phyloP scores from a whole-genome alignment of 2,888 invertebrate species.

The Agonopterix alstromeriana region DNA sequence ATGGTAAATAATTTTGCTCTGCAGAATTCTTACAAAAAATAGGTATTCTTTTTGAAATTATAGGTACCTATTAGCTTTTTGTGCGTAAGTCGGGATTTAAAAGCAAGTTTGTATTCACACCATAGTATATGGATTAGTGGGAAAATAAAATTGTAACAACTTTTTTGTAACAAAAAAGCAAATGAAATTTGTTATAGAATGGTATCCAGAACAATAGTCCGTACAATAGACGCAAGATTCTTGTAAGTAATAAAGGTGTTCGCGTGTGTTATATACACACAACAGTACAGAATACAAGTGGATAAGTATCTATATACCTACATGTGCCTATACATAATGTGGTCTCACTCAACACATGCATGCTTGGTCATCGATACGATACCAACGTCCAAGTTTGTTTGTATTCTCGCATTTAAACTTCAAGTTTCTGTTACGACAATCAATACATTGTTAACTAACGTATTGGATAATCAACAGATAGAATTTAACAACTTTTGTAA shows the following conservation, averaged over 20 bases:
- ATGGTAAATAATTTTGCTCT: no score
- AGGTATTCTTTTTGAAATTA: no score
- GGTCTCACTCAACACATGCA: conserved; percentile 28
- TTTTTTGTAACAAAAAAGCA: no score
- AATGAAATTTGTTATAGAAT: neutral
- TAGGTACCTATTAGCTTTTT: no score
- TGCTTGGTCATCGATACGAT: conserved; percentile 24
- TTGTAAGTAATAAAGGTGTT: conserved; percentile 18
- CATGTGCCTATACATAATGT: conserved; percentile 15
- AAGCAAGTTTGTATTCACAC: no score
- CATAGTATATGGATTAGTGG: no score
- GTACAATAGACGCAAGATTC: conserved; percentile 10
- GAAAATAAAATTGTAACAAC: no score
- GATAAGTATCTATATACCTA: conserved; percentile 17
- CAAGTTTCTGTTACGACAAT: conserved; percentile 14
- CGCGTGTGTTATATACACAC: conserved; percentile 16
- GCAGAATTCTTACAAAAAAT: no score
- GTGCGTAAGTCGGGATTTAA: no score
- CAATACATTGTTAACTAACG: conserved; percentile 6
- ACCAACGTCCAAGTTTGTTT: conserved; percentile 25
- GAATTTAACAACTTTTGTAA: neutral
- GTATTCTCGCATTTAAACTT: conserved; percentile 17
- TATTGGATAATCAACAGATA: conserved; percentile 37
- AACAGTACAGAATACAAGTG: conserved; percentile 11
- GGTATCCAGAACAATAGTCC: conserved; percentile 3